These are phyloP conservation scores for Cyanoramphus novaezelandiae DNA, from an alignment of 2,113 vertebrate genomes.

Conservation along the genomic window DNA sequence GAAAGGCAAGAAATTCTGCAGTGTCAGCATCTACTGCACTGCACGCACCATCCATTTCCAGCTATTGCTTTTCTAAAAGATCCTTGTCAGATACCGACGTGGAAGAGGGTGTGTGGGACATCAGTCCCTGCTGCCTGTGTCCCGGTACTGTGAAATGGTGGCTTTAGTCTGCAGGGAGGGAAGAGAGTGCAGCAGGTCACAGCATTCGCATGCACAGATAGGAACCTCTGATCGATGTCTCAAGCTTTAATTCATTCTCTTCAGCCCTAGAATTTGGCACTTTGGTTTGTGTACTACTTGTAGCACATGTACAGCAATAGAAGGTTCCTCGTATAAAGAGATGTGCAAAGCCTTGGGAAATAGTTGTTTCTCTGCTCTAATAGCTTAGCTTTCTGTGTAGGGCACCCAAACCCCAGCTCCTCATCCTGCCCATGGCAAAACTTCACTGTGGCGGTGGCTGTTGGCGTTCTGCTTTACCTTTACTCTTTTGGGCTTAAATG, in stretches of 20 bases:
- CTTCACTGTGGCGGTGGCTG: neutral
- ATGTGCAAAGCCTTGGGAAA: neutral
- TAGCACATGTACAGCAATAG: fast-evolving
- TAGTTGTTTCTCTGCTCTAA: neutral
- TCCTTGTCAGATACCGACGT: neutral
- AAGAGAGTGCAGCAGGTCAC: neutral
- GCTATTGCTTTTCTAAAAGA: neutral
- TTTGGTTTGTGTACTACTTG: neutral
- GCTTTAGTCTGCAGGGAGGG: neutral
- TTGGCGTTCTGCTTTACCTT: neutral
- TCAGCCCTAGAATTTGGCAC: neutral
- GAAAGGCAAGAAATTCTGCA: neutral
- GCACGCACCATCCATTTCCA: fast-evolving
- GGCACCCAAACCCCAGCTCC: neutral
- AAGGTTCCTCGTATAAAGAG: neutral
- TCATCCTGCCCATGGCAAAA: neutral
- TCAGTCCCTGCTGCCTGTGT: neutral
- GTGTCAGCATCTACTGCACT: neutral
- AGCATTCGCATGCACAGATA: fast-evolving
- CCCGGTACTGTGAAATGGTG: neutral
- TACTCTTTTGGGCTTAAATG: neutral
- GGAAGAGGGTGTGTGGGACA: fast-evolving
- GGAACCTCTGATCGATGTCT: neutral
- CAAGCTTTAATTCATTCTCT: neutral
- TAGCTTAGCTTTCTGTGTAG: neutral